A percentile compares a stretch with the other conserved stretches of the same genome.
phyloP scores from a whole-genome alignment of 2,888 invertebrate genomes.

The Melinaea menophilus region DNA sequence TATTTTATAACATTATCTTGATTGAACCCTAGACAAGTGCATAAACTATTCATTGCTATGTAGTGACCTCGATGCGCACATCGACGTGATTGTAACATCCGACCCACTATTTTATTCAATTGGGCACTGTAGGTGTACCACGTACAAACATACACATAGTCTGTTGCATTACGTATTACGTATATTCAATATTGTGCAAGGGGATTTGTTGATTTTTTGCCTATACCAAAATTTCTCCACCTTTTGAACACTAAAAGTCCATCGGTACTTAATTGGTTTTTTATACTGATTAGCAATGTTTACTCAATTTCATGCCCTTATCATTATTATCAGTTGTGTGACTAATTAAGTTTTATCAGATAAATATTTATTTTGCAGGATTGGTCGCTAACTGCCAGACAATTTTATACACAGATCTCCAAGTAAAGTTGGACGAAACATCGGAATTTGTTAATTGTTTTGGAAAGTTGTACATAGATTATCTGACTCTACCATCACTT shows the following conservation, averaged over 20 bases:
- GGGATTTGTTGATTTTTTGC: too few relatives aligned
- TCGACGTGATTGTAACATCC: slow-evolving; percentile 42
- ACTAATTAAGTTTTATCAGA: not conserved
- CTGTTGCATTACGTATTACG: too few relatives aligned
- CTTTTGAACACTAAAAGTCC: too few relatives aligned
- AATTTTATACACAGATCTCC: slow-evolving; percentile 80
- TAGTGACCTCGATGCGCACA: slow-evolving; percentile 36
- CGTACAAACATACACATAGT: not conserved
- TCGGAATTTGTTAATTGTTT: slow-evolving; percentile 59
- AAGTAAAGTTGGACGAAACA: slow-evolving; percentile 70
- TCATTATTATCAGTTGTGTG: too few relatives aligned
- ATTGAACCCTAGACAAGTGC: slow-evolving; percentile 4
- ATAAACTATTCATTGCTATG: slow-evolving; percentile 19
- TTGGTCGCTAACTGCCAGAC: slow-evolving; percentile 82
- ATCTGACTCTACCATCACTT: slow-evolving; percentile 46
- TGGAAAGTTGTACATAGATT: slow-evolving; percentile 46
- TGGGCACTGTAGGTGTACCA: slow-evolving; percentile 9
- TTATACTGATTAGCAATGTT: too few relatives aligned
- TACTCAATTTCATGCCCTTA: too few relatives aligned
- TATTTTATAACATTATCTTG: not conserved
- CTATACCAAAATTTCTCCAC: too few relatives aligned
- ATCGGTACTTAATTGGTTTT: too few relatives aligned
- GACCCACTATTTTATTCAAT: slow-evolving; percentile 35
- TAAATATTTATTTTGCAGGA: slow-evolving; percentile 73
- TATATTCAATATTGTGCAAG: too few relatives aligned